These are phyloP conservation scores for Platygyra sinensis DNA, from an alignment of 64 coral and sea anemone species.

Conservation along the genomic window DNA sequence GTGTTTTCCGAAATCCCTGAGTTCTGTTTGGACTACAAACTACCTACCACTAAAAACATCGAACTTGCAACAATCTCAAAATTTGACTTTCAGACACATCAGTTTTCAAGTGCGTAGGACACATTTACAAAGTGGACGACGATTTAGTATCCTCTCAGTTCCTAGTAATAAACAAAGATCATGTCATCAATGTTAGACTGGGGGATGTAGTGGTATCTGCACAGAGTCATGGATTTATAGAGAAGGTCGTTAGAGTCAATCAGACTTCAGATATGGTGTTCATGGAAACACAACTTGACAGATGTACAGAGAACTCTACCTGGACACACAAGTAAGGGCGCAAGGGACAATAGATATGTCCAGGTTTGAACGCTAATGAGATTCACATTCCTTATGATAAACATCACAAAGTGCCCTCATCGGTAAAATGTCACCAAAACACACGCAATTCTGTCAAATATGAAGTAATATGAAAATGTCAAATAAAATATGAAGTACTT, in stretches of 20 bases:
- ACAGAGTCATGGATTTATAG: constrained; percentile 67
- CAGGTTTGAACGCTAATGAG: too few relatives aligned
- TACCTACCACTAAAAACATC: too few relatives aligned
- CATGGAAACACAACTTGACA: constrained; percentile 48
- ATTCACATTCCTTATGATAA: too few relatives aligned
- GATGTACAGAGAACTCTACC: constrained; percentile 47
- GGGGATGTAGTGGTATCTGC: constrained; percentile 59
- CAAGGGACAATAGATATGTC: too few relatives aligned
- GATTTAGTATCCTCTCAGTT: constrained; percentile 35
- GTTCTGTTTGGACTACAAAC: too few relatives aligned
- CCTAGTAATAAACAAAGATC: constrained; percentile 31
- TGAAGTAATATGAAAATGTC: too few relatives aligned
- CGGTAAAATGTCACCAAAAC: too few relatives aligned
- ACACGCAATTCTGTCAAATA: too few relatives aligned
- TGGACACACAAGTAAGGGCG: constrained; percentile 49
- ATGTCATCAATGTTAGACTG: background rate
- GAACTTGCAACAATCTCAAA: too few relatives aligned
- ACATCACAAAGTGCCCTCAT: too few relatives aligned
- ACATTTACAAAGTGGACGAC: constrained; percentile 50
- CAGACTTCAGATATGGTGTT: constrained; percentile 37
- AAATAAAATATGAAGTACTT: too few relatives aligned
- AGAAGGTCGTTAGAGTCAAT: constrained; percentile 36
- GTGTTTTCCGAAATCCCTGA: too few relatives aligned
- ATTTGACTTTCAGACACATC: constrained; percentile 4
- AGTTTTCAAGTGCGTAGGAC: constrained; percentile 64